Base-by-base conservation (phyloP, 2,888 invertebrate genomes). In the Drosophila yooni region DNA sequence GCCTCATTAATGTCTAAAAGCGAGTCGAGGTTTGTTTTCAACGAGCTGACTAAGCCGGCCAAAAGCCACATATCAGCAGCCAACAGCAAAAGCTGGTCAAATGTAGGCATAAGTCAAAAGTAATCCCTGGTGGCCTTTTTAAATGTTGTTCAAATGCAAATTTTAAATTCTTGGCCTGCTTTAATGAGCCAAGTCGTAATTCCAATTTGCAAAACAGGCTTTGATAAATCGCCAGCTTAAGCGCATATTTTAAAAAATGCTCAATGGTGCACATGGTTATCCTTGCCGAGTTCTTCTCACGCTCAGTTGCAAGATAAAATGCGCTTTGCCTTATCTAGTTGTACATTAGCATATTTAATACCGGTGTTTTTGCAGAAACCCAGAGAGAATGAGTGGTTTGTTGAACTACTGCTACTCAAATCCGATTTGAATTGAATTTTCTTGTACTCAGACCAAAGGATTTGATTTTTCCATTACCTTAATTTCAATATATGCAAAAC, bases 1-100 rank as follows among this genome's bases (percentile, higher is more conserved):
- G n/a, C 29, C 43, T 59, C 64, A 58, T 70, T 70, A 70, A 59
- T 50, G 40, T 21, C 11, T 25, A 18, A 48, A 36, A 13, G 27
- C 29, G 11, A 61, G 18, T 51, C 51, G 18, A 40, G 53, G 58
- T 40, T 51, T 70, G 34, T 50, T 67, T 59, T 62, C 65, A 69
- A 70, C 59, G 59, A 73, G 40, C 76, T 70, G 66, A 27, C 21
- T 73, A 76, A 76, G 69, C 79, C 70, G 69, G 60, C 68, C 76
- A 66, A 72, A 75, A 79, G 69, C 66, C 73, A 79, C 73, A 79
- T 79, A 79, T 79, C 79, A 72, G 66, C 74, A 70, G 36, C 40
- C 52, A 34, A 46, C 25, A 54, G 25, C 58, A 74, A 50, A 43
- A 43, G 51, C 48, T 21, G 57, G 11, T 64, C 43, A 27, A 34